Base-by-base conservation (phyloP, 2,888 invertebrate species). In the Oxycera nigricornis region DNA sequence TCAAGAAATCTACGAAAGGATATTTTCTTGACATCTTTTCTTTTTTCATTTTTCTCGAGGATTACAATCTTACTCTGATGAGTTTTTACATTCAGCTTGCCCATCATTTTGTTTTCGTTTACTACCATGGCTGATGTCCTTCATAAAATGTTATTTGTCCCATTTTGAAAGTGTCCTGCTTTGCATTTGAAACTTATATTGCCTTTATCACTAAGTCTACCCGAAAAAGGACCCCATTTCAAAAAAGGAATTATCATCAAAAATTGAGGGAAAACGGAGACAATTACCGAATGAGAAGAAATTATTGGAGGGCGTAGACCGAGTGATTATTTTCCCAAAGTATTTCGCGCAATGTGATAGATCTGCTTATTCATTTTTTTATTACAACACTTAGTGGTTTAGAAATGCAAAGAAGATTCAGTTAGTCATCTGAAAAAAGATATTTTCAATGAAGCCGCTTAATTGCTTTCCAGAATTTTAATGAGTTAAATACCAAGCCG, bases 131-230 rank as follows among this genome's bases (percentile, higher is more conserved):
- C 55, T 70, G 70, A 52, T 52, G 52, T 70, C 70, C 52, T 52
- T 31, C 70, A 70, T 70, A 70, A 70, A 70, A 70, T 70, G 70
- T 70, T 70, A 70, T 70, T 70, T 70, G 70, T 55, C 31, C 70
- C 70, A 70, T 70, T 70, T 70, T 30, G 31, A 46, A 22, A 52
- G 20, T 70, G 55, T 70, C 70, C 70, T 70, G 52, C 46, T 70
- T 70, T 52, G 52, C 70, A 70, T 70, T 70, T 70, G 31, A 22
- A 35, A 26, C 68, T 50, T 50, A 68, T 70, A 70, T 70, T 70
- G 70, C 70, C 55, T 31, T 28, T 17, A 14, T 68, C 46, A 68
- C 50, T 28, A n/a, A 68, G 28, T 4, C 20, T 30, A 9, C 26
- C 46, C 24, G 11, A 68, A 68, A 50, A 46, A 46, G 46, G 46